Conservation (phyloP, 2,113 vertebrate species). For the Polypterus bichir region DNA sequence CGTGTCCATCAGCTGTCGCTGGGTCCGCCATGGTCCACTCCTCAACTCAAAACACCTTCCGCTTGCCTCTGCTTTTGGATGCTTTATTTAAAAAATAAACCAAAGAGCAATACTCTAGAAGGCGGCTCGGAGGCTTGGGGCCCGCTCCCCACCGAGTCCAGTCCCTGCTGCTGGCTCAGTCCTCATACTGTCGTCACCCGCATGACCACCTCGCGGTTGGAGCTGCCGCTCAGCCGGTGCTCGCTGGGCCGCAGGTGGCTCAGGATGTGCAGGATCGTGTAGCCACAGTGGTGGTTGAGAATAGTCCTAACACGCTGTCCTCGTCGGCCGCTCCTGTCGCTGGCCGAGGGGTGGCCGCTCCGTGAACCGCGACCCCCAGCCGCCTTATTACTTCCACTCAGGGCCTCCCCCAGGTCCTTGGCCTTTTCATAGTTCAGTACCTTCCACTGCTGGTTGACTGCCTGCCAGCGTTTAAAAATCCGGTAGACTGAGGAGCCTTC, state of each 20-base stretch:
- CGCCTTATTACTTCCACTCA: constrained; percentile 56
- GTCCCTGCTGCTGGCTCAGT: constrained; percentile 11
- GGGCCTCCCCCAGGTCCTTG: constrained; percentile 75
- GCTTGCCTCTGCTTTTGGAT: constrained; percentile 5
- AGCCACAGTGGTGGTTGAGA: constrained; percentile 86
- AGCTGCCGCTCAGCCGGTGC: constrained; percentile 57
- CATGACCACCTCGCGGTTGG: constrained; percentile 84
- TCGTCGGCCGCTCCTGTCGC: constrained; percentile 48
- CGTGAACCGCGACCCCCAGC: constrained; percentile 53
- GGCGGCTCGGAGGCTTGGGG: constrained; percentile 6
- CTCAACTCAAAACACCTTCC: too few species aligned
- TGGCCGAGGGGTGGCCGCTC: constrained; percentile 50
- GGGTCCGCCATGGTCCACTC: too few species aligned
- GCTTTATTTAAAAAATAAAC: constrained; percentile 21
- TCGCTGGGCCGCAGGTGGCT: constrained; percentile 76
- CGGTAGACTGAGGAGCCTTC: constrained; percentile 85
- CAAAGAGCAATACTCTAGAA: constrained; percentile 23
- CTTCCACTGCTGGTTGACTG: constrained; percentile 91
- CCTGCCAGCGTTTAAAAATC: constrained; percentile 89
- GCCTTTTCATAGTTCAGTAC: constrained; percentile 87
- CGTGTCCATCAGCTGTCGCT: too few species aligned
- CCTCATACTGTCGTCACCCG: constrained; percentile 82
- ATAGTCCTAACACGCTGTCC: constrained; percentile 80
- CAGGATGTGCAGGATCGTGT: constrained; percentile 85
- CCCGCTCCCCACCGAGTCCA: constrained; percentile 3